Percentiles rank a stretch among this genome's conserved stretches.
phyloP scores from a whole-genome alignment of 2,113 vertebrate genomes.

The Limanda limanda region DNA sequence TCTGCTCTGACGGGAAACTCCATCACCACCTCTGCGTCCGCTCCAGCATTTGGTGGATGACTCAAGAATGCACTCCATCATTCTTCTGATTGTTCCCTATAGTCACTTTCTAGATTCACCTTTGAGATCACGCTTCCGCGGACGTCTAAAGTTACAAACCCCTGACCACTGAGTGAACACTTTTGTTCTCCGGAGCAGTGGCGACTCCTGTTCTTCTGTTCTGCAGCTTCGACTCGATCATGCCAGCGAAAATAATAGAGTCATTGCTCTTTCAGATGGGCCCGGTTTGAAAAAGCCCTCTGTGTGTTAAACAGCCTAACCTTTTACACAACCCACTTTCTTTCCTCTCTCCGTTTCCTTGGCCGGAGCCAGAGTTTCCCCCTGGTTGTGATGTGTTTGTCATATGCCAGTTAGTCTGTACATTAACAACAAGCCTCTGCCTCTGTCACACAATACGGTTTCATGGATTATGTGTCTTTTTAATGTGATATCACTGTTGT shows the following conservation, averaged over 20 bases:
- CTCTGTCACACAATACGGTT: background rate
- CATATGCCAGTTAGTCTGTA: conserved; percentile 34
- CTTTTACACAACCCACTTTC: conserved; percentile 24
- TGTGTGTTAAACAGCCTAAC: conserved; percentile 49
- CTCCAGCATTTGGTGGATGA: conserved; percentile 47
- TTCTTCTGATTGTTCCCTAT: conserved; percentile 28
- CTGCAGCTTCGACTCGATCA: conserved; percentile 15
- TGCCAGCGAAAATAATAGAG: conserved; percentile 42
- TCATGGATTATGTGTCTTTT: background rate
- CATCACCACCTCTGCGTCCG: conserved; percentile 18
- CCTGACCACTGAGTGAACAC: conserved; percentile 8
- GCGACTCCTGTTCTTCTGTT: conserved; percentile 19
- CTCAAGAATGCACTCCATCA: conserved; percentile 35
- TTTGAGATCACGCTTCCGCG: background rate
- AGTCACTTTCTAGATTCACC: conserved; percentile 15
- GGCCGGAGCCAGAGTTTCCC: conserved; percentile 18
- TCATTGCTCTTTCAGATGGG: conserved; percentile 63
- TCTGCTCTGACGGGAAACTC: conserved; percentile 37
- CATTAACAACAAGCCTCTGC: background rate
- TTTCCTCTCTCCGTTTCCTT: conserved; percentile 35
- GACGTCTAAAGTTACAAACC: conserved; percentile 24
- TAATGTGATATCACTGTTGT: background rate
- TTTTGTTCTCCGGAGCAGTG: conserved; percentile 13
- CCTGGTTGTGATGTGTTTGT: conserved; percentile 39
- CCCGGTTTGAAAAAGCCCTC: conserved; percentile 25